Base-by-base conservation (phyloP, 1,140 invertebrate species). In the Atta colombica region DNA sequence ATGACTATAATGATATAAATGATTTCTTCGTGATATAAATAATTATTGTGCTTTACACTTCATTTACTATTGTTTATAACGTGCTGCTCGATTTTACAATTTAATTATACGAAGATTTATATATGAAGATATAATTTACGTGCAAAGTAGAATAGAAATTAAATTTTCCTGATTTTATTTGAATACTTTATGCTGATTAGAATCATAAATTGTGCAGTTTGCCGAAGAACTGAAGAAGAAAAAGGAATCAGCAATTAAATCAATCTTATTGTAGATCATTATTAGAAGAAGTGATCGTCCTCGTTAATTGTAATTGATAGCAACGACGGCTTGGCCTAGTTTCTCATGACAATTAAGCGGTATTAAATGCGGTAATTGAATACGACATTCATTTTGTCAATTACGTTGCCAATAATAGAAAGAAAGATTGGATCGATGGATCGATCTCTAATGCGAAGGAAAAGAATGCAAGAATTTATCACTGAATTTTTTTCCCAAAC, bases 221-320 rank as follows among this genome's bases (percentile, higher is more conserved):
- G 1, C 45, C 5, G 28, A 66, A 16, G 14, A 68, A 51, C 5
- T 35, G 12, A 72, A 72, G 49, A 53, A 18, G 6, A 18, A 28
- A 28, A 31, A 66, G 0, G 5, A 53, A 58, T 39, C 12, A 12
- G 18, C 18, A 74, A 74, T 35, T 14, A 72, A 72, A 72, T 18
- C 25, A 7, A 58, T 58, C 18, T 58, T 6, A 72, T 72, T 58
- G 18, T 39, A 74, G 53, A 58, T 74, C 7, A 31, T 68, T 80
- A 53, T 69, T 80, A 25, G 39, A 55, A 68, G 63, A 25, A 18
- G 12, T 28, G 4, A 69, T 55, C 16, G 14, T 28, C 14, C 18
- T n/a, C 18, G 14, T 65, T 21, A 4, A 66, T 80, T 55, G 25
- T n/a, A 25, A 69, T 69, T 39, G 65, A 39, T 66, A 55, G 6